Percentiles rank a stretch among this genome's conserved stretches.
Conservation (phyloP, 2,797 vertebrate genomes). For the Manis crassicaudata region DNA sequence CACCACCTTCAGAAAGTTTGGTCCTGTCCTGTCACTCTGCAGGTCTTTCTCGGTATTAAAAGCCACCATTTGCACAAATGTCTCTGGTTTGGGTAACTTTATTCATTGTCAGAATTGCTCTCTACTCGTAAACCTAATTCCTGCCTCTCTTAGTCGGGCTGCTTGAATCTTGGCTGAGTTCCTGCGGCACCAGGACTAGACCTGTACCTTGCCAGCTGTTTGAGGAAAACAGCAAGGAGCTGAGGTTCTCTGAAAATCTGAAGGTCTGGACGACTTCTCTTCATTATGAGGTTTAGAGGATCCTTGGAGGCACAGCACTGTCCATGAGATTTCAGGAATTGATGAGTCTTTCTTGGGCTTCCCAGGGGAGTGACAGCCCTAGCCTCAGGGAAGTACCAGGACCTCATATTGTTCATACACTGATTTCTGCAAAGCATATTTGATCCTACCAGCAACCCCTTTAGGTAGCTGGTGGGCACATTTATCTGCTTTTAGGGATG, state of each 20-base stretch:
- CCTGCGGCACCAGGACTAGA: neutral
- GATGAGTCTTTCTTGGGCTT: neutral
- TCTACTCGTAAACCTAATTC: neutral
- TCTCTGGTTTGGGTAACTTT: neutral
- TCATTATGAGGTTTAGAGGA: neutral
- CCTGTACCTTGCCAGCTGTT: neutral
- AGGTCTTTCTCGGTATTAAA: constrained; percentile 69
- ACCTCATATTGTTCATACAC: neutral
- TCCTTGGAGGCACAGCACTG: neutral
- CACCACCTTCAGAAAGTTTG: neutral
- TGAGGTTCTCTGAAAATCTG: neutral
- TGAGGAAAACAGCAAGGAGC: neutral
- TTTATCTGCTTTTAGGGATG: neutral
- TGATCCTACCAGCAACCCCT: neutral
- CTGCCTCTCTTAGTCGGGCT: neutral
- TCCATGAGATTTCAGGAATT: neutral
- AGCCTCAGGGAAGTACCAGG: neutral
- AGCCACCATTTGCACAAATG: constrained; percentile 41
- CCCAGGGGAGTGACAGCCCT: neutral
- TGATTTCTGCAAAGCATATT: neutral
- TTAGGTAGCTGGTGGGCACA: neutral
- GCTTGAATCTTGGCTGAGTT: neutral
- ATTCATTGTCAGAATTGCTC: neutral
- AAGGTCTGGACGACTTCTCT: neutral
- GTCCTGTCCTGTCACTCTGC: constrained; percentile 6